Conservation (phyloP, 2,113 vertebrate genomes). For the Miniopterus natalensis region DNA sequence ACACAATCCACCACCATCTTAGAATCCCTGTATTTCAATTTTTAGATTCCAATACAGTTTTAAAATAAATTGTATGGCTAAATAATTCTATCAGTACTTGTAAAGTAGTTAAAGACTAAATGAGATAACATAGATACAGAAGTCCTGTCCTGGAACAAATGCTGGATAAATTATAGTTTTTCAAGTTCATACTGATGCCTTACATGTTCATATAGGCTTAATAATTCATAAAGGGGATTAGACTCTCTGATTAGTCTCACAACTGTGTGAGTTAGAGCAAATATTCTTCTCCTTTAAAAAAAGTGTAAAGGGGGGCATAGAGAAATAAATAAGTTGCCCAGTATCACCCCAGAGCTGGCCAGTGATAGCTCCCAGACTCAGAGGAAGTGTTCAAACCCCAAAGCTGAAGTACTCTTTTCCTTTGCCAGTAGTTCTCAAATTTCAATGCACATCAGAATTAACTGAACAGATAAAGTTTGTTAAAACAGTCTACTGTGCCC, state of each 20-base stretch:
- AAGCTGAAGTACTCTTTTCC: not conserved
- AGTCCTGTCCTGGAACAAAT: not conserved
- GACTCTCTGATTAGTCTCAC: not conserved
- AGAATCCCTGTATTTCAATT: not conserved
- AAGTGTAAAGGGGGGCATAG: not conserved
- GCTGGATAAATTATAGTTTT: not conserved
- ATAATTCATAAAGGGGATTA: not conserved
- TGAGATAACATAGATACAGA: not conserved
- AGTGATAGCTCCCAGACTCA: not conserved
- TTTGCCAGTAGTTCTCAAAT: not conserved
- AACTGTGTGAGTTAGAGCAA: not conserved
- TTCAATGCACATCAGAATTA: not conserved
- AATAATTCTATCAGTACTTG: slow-evolving; percentile 4
- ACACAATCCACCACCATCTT: too few species aligned
- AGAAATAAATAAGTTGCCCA: not conserved
- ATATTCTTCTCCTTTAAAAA: slow-evolving; percentile 1
- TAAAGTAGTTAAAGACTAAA: not conserved
- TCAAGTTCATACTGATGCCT: not conserved
- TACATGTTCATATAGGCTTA: not conserved
- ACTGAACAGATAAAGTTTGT: not conserved
- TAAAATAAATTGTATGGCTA: slow-evolving; percentile 23
- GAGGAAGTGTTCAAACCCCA: not conserved
- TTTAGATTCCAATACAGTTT: not conserved
- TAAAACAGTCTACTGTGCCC: not conserved
- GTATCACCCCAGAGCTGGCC: not conserved